phyloP scores from a whole-genome alignment of 2,113 vertebrate genomes.

The Plectropomus leopardus region DNA sequence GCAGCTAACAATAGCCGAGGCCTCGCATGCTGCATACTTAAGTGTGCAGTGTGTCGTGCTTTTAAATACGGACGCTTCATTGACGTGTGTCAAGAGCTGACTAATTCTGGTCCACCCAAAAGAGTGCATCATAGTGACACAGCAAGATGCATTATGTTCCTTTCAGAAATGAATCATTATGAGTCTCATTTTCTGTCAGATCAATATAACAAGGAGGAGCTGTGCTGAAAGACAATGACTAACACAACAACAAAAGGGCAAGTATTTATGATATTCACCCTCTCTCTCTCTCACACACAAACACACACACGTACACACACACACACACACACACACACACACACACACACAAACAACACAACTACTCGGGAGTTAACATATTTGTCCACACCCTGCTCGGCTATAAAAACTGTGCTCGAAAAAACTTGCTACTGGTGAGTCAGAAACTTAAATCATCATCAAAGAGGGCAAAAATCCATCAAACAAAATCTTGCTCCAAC shows the following conservation, averaged over 20 bases:
- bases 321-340: conserved; percentile 23
- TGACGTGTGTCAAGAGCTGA: neutral
- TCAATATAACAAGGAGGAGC: conserved; percentile 53
- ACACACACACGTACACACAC: neutral
- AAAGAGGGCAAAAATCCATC: conserved; percentile 6
- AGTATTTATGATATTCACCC: neutral
- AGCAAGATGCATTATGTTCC: conserved; percentile 9
- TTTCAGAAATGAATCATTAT: conserved; percentile 60
- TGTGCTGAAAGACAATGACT: conserved; percentile 16
- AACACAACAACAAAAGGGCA: neutral
- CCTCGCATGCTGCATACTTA: neutral
- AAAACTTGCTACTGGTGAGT: conserved; percentile 49
- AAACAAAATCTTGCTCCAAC: neutral
- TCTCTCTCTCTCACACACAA: no score
- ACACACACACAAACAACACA: conserved; percentile 31
- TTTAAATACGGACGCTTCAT: neutral
- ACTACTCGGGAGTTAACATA: conserved; percentile 34
- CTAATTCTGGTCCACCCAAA: conserved; percentile 4
- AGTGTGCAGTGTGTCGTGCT: neutral
- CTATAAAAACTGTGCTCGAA: conserved; percentile 42
- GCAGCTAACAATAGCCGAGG: conserved; percentile 2
- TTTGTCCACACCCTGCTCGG: conserved; percentile 38
- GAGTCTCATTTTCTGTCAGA: conserved; percentile 47
- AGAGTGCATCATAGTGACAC: conserved; percentile 25
- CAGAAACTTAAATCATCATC: conserved; percentile 37